Conservation (phyloP, 2,113 vertebrate species). For the Hippocampus abdominalis region DNA sequence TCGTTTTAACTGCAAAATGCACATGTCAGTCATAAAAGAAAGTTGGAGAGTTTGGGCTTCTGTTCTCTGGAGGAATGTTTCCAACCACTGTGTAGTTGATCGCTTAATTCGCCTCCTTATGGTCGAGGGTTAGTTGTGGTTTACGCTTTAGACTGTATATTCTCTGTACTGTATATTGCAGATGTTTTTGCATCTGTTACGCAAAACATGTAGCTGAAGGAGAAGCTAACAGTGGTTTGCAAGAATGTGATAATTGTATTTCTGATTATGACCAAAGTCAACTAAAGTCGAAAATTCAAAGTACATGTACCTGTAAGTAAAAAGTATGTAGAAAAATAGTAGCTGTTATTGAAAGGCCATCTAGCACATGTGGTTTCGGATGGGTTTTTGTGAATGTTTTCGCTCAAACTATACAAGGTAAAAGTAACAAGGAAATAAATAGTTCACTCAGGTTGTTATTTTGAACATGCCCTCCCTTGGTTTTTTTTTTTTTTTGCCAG, state of each 20-base stretch:
- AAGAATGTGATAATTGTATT: neutral
- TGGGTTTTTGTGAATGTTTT: neutral
- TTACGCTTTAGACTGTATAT: neutral
- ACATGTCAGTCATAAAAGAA: neutral
- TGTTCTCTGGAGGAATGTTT: neutral
- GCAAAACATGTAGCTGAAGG: neutral
- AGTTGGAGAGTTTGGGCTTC: neutral
- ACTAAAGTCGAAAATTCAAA: too few species aligned
- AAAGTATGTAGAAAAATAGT: neutral
- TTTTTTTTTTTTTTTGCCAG: conserved; percentile 25
- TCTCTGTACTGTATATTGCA: neutral
- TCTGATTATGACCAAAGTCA: neutral
- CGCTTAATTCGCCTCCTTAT: neutral
- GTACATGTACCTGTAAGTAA: too few species aligned
- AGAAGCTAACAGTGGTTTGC: neutral
- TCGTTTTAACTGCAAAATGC: neutral
- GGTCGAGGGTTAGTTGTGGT: neutral
- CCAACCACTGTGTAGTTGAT: neutral
- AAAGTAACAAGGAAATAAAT: neutral
- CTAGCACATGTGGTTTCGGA: neutral
- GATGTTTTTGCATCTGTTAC: neutral
- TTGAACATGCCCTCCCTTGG: neutral
- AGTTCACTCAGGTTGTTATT: neutral
- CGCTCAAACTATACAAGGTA: neutral
- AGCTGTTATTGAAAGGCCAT: neutral